Conservation (phyloP, 2,113 vertebrate species). For the Muntiacus muntjak region DNA sequence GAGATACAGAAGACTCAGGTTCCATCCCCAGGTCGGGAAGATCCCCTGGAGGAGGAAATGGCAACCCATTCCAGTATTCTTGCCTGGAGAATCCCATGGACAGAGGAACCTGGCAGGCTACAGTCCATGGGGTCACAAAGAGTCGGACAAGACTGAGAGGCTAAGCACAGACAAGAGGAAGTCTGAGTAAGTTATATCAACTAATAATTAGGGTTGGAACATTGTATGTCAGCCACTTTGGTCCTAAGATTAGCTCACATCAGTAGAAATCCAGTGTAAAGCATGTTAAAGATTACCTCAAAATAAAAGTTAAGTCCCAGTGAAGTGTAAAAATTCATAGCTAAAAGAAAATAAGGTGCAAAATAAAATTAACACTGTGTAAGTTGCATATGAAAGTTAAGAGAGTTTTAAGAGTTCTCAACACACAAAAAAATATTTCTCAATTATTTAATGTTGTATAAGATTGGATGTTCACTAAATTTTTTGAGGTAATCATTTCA, state of each 20-base stretch:
- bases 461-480: neutral
- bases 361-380: neutral
- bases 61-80: too few species aligned
- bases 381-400: neutral
- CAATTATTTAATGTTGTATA: neutral
- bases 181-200: neutral
- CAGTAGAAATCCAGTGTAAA: neutral
- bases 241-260: neutral
- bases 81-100: too few species aligned
- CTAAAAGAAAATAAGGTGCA: neutral
- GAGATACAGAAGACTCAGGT: neutral
- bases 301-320: neutral
- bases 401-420: neutral
- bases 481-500: neutral
- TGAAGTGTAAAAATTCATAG: neutral
- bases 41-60: neutral
- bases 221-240: neutral
- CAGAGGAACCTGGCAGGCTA: too few species aligned
- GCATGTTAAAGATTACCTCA: neutral
- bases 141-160: fast-evolving
- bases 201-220: neutral
- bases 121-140: too few species aligned
- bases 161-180: neutral
- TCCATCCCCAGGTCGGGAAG: fast-evolving
- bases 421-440: neutral